phyloP scores from a whole-genome alignment of 2,113 vertebrate species.

The Nettapus auritus region DNA sequence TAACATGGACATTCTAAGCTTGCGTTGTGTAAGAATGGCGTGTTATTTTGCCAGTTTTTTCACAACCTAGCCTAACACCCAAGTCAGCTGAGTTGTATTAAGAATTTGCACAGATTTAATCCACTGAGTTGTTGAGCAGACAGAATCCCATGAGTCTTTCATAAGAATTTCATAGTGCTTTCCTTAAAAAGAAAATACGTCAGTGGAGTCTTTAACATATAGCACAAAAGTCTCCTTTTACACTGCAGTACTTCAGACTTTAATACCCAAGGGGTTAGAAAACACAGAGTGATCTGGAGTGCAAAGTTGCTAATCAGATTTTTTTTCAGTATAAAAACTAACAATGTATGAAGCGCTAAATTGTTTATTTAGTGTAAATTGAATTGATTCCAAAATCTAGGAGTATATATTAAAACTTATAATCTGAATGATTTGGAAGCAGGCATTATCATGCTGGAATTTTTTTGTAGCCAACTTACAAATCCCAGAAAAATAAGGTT shows the following conservation, averaged over 20 bases:
- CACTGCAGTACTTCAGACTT: not conserved
- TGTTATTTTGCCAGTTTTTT: not conserved
- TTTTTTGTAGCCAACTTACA: conserved; percentile 24
- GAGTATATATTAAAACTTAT: not conserved
- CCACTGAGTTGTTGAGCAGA: not conserved
- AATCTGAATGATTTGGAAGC: not conserved
- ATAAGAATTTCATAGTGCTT: not conserved
- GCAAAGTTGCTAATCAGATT: not conserved
- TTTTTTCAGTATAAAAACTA: not conserved
- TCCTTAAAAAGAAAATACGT: not conserved
- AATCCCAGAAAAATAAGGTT: conserved; percentile 40
- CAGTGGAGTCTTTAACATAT: not conserved
- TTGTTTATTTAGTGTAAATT: not conserved
- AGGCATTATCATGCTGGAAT: not conserved
- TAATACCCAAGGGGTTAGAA: not conserved
- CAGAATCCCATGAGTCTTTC: not conserved
- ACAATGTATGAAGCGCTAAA: not conserved
- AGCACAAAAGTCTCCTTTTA: not conserved
- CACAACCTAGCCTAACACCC: not conserved
- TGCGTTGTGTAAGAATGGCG: not conserved
- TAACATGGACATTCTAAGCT: not conserved
- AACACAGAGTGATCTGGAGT: not conserved
- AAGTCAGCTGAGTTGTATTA: conserved; percentile 42
- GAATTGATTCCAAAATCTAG: not conserved
- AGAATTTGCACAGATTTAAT: conserved; percentile 20